phyloP scores from a whole-genome alignment of 2,888 invertebrate genomes.

The Perdita meconis region DNA sequence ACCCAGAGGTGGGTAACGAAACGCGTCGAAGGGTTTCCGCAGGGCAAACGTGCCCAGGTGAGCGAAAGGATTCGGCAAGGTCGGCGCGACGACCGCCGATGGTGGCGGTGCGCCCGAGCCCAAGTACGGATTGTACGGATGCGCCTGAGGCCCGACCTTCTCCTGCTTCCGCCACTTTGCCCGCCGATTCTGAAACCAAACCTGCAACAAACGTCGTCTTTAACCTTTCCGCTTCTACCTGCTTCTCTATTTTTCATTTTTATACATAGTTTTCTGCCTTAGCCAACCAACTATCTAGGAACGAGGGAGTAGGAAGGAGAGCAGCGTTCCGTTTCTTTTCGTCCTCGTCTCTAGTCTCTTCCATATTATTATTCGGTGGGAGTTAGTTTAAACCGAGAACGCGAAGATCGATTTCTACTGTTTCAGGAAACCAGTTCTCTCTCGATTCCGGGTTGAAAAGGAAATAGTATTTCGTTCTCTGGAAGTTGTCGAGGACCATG shows the following conservation, averaged over 20 bases:
- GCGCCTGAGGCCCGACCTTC: conserved; percentile 95
- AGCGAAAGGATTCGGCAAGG: conserved; percentile 92
- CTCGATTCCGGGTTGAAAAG: conserved; percentile 54
- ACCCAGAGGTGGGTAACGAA: conserved; percentile 88
- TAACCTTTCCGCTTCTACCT: neutral
- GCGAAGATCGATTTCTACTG: conserved; percentile 21
- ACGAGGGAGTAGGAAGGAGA: no score
- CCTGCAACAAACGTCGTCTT: conserved; percentile 86
- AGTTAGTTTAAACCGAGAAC: no score
- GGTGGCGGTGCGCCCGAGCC: conserved; percentile 88
- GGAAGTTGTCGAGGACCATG: conserved; percentile 70
- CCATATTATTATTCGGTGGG: no score
- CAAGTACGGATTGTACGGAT: conserved; percentile 95
- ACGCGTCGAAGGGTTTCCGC: conserved; percentile 86
- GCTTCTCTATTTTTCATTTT: no score
- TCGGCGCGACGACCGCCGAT: conserved; percentile 89
- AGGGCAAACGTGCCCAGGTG: conserved; percentile 91
- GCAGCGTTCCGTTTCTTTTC: no score
- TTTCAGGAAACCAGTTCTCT: conserved; percentile 47
- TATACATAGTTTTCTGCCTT: no score
- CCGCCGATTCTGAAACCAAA: conserved; percentile 96
- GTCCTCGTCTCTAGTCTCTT: no score
- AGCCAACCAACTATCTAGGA: no score
- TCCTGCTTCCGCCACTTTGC: conserved; percentile 97
- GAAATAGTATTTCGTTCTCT: conserved; percentile 60